These are phyloP conservation scores for Odontesthes bonariensis DNA, from an alignment of 2,113 vertebrate genomes.

Conservation along the genomic window DNA sequence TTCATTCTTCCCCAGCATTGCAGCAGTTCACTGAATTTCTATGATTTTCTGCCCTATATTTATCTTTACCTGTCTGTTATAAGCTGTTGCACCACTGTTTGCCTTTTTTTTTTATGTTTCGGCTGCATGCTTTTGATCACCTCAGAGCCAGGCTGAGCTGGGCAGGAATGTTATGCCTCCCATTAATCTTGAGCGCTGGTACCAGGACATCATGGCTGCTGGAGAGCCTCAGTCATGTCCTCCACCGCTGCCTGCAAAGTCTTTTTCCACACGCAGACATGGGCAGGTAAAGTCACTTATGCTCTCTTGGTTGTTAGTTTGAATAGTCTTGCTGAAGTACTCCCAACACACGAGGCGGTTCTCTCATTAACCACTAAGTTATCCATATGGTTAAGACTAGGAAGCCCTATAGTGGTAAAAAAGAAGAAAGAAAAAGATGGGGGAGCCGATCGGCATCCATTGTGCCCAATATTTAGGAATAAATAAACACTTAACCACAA, in stretches of 20 bases:
- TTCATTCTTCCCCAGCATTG: background rate
- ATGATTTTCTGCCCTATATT: background rate
- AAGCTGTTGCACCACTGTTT: constrained; percentile 48
- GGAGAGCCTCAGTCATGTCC: constrained; percentile 85
- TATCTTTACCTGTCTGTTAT: constrained; percentile 43
- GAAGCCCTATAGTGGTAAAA: constrained; percentile 39
- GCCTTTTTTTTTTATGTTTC: constrained; percentile 35
- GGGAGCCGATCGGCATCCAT: background rate
- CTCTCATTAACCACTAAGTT: background rate
- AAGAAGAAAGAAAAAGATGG: background rate
- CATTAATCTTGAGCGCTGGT: constrained; percentile 87
- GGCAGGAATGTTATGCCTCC: constrained; percentile 79
- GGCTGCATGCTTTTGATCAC: constrained; percentile 62
- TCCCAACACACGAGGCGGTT: background rate
- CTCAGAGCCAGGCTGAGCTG: constrained; percentile 84
- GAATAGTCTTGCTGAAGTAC: background rate
- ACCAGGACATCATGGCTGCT: constrained; percentile 88
- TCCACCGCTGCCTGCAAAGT: constrained; percentile 93
- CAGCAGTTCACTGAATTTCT: constrained; percentile 8
- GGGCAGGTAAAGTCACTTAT: constrained; percentile 87
- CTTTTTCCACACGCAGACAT: constrained; percentile 86
- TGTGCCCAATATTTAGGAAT: background rate
- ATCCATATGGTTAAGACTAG: background rate
- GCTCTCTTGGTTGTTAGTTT: background rate
- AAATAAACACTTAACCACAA: background rate